Base-by-base conservation (phyloP, 2,113 vertebrate genomes). In the Leucoraja erinaceus region DNA sequence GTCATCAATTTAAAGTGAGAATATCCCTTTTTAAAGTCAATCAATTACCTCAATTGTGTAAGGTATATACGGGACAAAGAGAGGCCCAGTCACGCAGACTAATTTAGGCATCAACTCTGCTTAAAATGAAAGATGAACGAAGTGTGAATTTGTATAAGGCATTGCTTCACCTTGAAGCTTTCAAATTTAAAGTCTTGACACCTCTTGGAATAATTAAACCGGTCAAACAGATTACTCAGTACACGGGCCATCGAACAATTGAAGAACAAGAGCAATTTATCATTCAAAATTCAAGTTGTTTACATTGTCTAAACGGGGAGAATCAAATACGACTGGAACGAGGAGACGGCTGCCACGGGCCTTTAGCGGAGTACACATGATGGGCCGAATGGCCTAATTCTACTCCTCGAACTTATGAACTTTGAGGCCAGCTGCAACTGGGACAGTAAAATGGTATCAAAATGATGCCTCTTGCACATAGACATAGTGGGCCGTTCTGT, bases 71-170 rank as follows among this genome's bases (percentile, higher is more conserved):
- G 31, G 61, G 31, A 61, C 28, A 31, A 59, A n/a, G 11, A 63
- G 83, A 31, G 14, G 59, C 63, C 56, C 59, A 66, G 56, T 14
- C 31, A 8, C 18, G 20, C 66, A 91, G 70, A 72, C 14, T 9
- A 31, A 70, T 12, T 9, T 47, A 8, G 63, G 18, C 66, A 70
- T n/a, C 38, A 70, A 28, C 31, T 18, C 18, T 47, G 22, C 68
- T 91, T 91, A 72, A 54, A 28, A 72, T 91, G 31, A 33, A 68
- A 91, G n/a, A 25, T 54, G 90, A 72, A 1, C 25, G 68, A 2
- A 74, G 10, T 33, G 72, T 91, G 90, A 74, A 91, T 72, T 72
- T 91, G 90, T 74, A 72, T 91, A 38, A 74, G 68, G 22, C 33
- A 14, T 6, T 91, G 38, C 47, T 72, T 72, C 90, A 72, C 20